These are phyloP conservation scores for Epirrhoe alternata DNA, from an alignment of 2,888 invertebrate genomes.

Conservation along the genomic window DNA sequence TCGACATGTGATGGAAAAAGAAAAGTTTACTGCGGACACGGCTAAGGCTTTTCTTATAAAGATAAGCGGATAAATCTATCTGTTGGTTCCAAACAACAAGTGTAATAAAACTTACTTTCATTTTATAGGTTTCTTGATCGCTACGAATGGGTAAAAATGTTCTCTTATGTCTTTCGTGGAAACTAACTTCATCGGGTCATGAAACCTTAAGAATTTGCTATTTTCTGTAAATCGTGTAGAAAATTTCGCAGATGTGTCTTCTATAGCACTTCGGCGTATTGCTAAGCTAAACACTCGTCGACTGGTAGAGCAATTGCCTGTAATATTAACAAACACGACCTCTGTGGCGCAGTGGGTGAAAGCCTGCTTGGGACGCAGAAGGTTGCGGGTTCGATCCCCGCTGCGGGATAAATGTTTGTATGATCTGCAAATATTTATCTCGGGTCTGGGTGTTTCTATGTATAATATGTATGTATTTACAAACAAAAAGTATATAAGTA, in stretches of 20 bases:
- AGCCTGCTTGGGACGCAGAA: no score
- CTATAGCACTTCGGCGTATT: not conserved
- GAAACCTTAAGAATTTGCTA: not conserved
- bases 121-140: conserved; percentile 12
- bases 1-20: conserved; percentile 49
- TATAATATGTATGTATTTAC: no score
- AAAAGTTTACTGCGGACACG: conserved; percentile 49
- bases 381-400: no score
- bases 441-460: no score
- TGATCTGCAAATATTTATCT: no score
- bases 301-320: conserved; percentile 9
- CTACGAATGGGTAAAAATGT: not conserved
- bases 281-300: not conserved
- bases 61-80: conserved; percentile 27
- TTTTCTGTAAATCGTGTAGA: not conserved
- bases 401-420: no score
- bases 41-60: conserved; percentile 23
- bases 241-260: not conserved
- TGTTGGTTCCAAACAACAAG: conserved; percentile 16
- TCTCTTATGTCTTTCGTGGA: not conserved
- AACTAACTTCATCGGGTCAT: not conserved
- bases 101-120: conserved; percentile 21
- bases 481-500: no score
- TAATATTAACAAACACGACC: conserved; percentile 57
- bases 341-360: no score